Conservation (phyloP, 2,888 invertebrate genomes). For the Ochropacha duplaris region DNA sequence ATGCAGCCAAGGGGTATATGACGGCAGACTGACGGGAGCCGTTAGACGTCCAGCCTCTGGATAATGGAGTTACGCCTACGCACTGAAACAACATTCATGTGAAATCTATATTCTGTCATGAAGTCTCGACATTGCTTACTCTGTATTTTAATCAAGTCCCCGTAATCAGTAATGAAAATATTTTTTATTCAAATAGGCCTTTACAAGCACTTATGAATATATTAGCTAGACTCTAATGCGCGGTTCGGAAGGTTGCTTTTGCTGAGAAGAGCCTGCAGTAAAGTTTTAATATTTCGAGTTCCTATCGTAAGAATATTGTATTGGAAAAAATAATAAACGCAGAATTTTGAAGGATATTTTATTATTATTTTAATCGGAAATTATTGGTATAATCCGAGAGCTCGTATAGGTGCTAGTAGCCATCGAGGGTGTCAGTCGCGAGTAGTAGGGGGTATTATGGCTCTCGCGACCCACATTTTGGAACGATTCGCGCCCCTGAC, state of each 20-base stretch:
- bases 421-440: neutral
- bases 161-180: neutral
- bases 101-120: neutral
- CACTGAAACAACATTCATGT: neutral
- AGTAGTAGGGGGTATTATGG: conserved; percentile 11
- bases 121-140: conserved; percentile 8
- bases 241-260: too few relatives aligned
- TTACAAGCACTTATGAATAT: too few relatives aligned
- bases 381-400: neutral
- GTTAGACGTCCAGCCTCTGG: conserved; percentile 29
- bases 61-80: conserved; percentile 44
- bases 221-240: too few relatives aligned
- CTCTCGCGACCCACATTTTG: conserved; percentile 50
- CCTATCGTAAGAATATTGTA: too few relatives aligned
- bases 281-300: too few relatives aligned
- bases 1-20: conserved; percentile 36
- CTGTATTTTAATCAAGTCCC: neutral
- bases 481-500: conserved; percentile 53
- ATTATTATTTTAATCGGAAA: neutral
- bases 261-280: too few relatives aligned
- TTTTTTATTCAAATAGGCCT: too few relatives aligned
- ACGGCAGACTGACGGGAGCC: conserved; percentile 76
- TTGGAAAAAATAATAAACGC: too few relatives aligned
- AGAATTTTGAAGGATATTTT: neutral
- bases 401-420: neutral